A percentile compares a stretch with the other conserved stretches of the same genome.
Conservation (phyloP, 2,888 invertebrate genomes). For the Pyrochroa serraticornis region DNA sequence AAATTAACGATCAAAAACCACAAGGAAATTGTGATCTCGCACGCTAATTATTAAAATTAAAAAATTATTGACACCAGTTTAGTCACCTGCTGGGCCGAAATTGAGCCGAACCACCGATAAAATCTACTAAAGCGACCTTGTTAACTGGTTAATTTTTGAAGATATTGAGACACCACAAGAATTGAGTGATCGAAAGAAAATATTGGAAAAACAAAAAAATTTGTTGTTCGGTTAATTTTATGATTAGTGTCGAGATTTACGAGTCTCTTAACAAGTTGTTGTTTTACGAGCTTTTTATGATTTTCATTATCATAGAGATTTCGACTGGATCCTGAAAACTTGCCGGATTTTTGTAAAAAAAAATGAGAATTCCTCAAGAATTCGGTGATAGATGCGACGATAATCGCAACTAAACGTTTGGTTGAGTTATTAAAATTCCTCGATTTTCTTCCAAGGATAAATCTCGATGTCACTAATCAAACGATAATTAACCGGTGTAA, state of each 20-base stretch:
- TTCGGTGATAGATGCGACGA: neutral
- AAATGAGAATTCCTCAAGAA: neutral
- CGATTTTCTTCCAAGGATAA: constrained; percentile 9
- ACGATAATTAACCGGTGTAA: constrained; percentile 29
- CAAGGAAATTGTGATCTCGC: constrained; percentile 4
- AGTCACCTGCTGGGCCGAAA: constrained; percentile 20
- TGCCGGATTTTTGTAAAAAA: constrained; percentile 3
- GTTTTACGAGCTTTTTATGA: constrained; percentile 8
- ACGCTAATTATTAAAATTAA: constrained; percentile 2
- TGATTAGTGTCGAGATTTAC: constrained; percentile 3
- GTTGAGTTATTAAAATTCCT: neutral
- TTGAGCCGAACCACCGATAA: constrained; percentile 16
- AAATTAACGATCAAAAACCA: constrained; percentile 7
- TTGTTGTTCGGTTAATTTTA: neutral
- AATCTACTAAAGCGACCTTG: constrained; percentile 1
- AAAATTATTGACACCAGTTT: constrained; percentile 9
- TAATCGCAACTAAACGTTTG: neutral
- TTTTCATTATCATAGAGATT: constrained; percentile 7
- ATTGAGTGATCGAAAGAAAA: neutral
- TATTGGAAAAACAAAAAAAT: neutral
- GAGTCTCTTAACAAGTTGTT: constrained; percentile 10
- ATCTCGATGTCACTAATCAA: constrained; percentile 5
- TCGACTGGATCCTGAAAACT: neutral
- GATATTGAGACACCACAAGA: constrained; percentile 2
- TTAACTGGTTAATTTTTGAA: constrained; percentile 4